Percentiles rank a stretch among this genome's conserved stretches.
Evolutionary conservation across 2,113 vertebrate species (phyloP).

Genomic region (Helogale parvula): DNA sequence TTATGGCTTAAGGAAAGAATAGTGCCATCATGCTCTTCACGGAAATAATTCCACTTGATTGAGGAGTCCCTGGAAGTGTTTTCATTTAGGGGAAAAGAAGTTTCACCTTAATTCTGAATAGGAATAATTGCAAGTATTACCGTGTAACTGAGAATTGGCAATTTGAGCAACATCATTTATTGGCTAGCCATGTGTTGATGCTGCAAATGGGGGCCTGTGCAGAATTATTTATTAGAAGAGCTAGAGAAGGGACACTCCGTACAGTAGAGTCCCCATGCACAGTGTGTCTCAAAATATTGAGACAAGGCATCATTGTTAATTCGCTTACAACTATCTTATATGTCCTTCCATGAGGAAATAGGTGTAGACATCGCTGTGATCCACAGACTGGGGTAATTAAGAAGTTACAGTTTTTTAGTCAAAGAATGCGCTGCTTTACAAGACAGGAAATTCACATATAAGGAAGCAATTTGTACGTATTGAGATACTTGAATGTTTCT

Average conservation of each 20-base stretch:
- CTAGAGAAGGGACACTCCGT: background rate
- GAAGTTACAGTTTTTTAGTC: background rate
- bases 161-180: background rate
- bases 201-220: background rate
- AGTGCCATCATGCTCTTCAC: slow-evolving; percentile 46
- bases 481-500: background rate
- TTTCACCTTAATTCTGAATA: slow-evolving; percentile 66
- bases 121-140: slow-evolving; percentile 66
- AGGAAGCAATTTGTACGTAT: background rate
- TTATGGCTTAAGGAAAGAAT: slow-evolving; percentile 50
- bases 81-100: slow-evolving; percentile 54
- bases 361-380: background rate
- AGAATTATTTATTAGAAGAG: background rate
- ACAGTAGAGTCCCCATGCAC: background rate
- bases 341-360: background rate
- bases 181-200: slow-evolving; percentile 33
- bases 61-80: slow-evolving; percentile 59
- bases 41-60: slow-evolving; percentile 73
- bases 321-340: background rate
- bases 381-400: background rate
- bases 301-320: background rate
- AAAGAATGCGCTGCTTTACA: background rate
- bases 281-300: background rate
- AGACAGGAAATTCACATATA: background rate
- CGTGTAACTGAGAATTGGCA: slow-evolving; percentile 27